Percentiles rank a stretch among this genome's conserved stretches.
phyloP scores from a whole-genome alignment of 2,113 vertebrate species.

The Alectura lathami region DNA sequence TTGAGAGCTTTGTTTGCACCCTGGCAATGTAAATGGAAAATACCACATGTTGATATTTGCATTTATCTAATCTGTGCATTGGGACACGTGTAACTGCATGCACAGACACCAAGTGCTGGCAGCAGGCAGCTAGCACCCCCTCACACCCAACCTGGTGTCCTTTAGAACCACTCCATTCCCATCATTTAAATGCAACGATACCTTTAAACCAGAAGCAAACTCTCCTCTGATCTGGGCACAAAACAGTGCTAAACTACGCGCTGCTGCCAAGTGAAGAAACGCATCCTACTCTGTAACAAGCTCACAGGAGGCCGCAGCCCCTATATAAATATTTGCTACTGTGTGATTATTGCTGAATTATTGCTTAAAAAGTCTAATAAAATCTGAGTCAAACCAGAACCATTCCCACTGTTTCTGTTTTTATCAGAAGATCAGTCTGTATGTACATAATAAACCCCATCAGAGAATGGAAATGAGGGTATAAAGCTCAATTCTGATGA shows the following conservation, averaged over 20 bases:
- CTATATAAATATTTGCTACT: constrained; percentile 47
- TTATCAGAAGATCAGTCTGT: constrained; percentile 32
- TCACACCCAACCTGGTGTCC: neutral
- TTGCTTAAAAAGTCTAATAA: constrained; percentile 59
- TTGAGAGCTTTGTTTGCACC: constrained; percentile 22
- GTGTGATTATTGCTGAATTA: constrained; percentile 55
- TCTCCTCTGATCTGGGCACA: constrained; percentile 34
- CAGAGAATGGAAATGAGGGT: neutral
- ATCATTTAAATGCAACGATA: neutral
- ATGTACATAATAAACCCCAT: constrained; percentile 24
- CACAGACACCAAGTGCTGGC: neutral
- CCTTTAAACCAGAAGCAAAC: constrained; percentile 57
- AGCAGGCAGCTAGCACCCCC: neutral
- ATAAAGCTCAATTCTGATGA: constrained; percentile 7
- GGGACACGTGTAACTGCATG: constrained; percentile 4
- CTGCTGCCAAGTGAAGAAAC: constrained; percentile 42
- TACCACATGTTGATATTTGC: constrained; percentile 34
- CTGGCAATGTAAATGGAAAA: constrained; percentile 55
- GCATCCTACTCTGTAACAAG: constrained; percentile 48
- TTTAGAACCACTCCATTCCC: neutral
- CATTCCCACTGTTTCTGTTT: constrained; percentile 31
- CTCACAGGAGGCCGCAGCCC: constrained; percentile 50
- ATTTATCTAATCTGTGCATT: constrained; percentile 34
- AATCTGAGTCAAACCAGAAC: constrained; percentile 64
- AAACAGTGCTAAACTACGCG: neutral